phyloP scores from a whole-genome alignment of 2,113 vertebrate genomes.

The Prolemur simus region DNA sequence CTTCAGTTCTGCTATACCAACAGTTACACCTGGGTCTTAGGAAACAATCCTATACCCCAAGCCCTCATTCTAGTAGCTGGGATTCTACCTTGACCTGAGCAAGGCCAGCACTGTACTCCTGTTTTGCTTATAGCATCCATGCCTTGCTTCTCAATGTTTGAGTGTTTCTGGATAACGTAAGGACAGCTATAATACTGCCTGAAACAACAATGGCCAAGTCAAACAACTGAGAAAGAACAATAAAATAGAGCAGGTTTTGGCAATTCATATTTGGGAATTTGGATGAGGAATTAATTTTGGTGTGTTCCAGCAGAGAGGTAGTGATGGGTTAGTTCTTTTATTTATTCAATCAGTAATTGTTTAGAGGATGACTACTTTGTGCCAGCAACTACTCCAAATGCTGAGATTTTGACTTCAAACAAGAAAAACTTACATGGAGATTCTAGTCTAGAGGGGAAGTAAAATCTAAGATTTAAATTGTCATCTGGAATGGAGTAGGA shows the following conservation, averaged over 20 bases:
- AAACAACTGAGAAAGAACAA: neutral
- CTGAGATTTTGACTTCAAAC: neutral
- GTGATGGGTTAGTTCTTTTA: neutral
- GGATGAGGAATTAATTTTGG: neutral
- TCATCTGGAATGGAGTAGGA: neutral
- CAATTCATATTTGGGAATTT: neutral
- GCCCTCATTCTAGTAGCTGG: neutral
- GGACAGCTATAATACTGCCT: neutral
- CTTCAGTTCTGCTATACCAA: neutral
- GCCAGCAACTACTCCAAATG: neutral
- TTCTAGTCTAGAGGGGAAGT: neutral
- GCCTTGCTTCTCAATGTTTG: neutral
- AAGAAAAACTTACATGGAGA: neutral
- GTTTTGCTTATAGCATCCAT: neutral
- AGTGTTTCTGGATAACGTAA: neutral
- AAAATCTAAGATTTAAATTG: neutral
- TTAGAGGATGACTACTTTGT: neutral
- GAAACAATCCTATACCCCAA: neutral
- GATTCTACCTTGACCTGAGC: neutral
- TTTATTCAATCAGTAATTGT: neutral
- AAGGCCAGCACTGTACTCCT: neutral
- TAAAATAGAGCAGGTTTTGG: neutral
- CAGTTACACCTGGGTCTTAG: too few relatives aligned
- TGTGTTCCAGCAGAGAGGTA: neutral
- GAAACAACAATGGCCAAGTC: neutral